A percentile compares a stretch with the other conserved stretches of the same genome.
phyloP scores from a whole-genome alignment of 2,113 vertebrate species.

The Phaethornis superciliosus region DNA sequence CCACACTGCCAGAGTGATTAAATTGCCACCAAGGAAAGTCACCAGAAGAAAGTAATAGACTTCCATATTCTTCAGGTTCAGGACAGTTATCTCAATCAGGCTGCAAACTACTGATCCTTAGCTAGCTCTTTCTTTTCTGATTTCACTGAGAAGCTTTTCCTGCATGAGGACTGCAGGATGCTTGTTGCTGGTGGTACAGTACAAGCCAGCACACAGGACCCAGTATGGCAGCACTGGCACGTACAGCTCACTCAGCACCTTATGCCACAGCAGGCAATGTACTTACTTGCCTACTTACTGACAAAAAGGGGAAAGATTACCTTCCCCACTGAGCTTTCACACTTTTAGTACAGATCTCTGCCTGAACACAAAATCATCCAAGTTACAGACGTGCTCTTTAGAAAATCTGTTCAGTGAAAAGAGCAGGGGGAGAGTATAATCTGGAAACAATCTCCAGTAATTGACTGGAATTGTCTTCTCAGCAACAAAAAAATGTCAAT shows the following conservation, averaged over 20 bases:
- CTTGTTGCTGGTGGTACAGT: not conserved
- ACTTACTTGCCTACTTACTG: conserved; percentile 19
- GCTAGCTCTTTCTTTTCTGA: not conserved
- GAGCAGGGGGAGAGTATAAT: not conserved
- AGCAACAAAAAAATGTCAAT: not conserved
- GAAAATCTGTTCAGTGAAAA: conserved; percentile 23
- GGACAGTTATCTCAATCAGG: not conserved
- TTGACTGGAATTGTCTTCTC: not conserved
- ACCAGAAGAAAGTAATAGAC: not conserved
- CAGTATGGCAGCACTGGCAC: not conserved
- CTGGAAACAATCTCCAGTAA: conserved; percentile 16
- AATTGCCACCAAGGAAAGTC: not conserved
- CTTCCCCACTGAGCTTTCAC: not conserved
- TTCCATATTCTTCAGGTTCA: not conserved
- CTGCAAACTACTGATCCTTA: not conserved
- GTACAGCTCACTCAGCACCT: not conserved
- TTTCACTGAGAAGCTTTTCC: not conserved
- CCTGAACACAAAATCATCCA: not conserved
- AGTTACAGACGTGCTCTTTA: not conserved
- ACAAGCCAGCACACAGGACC: not conserved
- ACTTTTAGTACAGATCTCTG: not conserved
- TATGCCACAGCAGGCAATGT: not conserved
- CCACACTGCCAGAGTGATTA: not conserved
- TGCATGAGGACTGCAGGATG: not conserved
- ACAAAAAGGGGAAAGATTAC: conserved; percentile 2